Evolutionary conservation across 1,140 invertebrate species (phyloP), one percentile per base, ranked within the genome.

Genomic region (Drosophila pseudoananassae): DNA sequence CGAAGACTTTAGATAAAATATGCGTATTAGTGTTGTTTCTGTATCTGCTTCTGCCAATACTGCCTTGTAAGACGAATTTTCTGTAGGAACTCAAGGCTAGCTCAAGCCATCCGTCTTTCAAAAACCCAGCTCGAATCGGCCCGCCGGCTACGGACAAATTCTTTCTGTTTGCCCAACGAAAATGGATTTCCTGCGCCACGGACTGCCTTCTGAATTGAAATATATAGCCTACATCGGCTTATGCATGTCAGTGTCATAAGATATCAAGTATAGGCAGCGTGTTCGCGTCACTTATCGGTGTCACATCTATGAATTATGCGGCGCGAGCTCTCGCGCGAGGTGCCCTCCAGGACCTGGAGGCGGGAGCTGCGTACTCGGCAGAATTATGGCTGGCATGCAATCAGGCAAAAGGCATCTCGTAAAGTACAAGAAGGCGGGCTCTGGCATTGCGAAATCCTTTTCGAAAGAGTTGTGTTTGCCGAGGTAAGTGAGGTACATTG

Each of bases 341-440:
- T 49, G 53, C 38, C 33, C 33, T 36, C 33, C 69, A 65, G 59
- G 59, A 47, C 57, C 27, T 10, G 40, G 29, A 12, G 47, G 27
- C 23, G 53, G 38, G n/a, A 31, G 4, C n/a, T 43, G 12, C 51
- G 36, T n/a, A 40, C 14, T 43, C 50, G 15, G 36, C 20, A 78
- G 73, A 81, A 78, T 60, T 78, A 78, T 81, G 55, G 63, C 65
- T 68, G 43, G n/a, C 49, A 36, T 68, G 52, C 52, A 82, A 88
- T 88, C 82, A 69, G 51, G 15, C 40, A 47, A 64, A 71, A 69
- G 17, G 29, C 49, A 82, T 87, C 82, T 75, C 50, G 38, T 40
- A 71, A 82, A 68, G 51, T 65, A 68, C 47, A 64, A 65, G 51
- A 56, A 80, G 65, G 57, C 25, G 55, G 49, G 23, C 38, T 43